Evolutionary conservation across 2,888 invertebrate genomes (phyloP), one percentile per base, ranked within the genome.

Genomic region (Loripinus fragilis): DNA sequence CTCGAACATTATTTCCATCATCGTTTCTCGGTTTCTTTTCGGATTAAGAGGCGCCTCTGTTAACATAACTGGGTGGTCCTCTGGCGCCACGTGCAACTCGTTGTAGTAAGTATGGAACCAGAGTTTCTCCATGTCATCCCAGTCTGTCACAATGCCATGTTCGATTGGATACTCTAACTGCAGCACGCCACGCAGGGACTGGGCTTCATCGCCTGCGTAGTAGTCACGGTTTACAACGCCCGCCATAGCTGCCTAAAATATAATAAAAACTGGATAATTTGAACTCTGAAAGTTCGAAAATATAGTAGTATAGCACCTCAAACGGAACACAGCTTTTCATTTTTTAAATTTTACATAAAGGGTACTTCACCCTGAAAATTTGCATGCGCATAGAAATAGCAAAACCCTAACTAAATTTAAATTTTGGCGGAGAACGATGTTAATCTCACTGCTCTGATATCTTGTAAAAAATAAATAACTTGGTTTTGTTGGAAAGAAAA

Each of bases 1-100:
- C 50, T 85, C 85, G 50, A 85, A 85, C 79, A 84, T 72, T 33
- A 84, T 80, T 68, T 74, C 65, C 72, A 76, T 76, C 84, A 84
- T 84, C 25, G 66, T 76, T 70, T 76, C 76, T 3, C 76, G 45
- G 66, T 77, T 77, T 45, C 48, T n/a, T 66, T 77, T 77, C 10
- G 76, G 76, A 50, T 77, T 77, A 28, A 77, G 30, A 60, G 72
- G 76, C 12, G 76, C 76, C 25, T 77, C 76, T 0, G 72, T 77
- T n/a, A 76, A 42, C 0, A 76, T 66, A 23, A 71, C 64, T 0
- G 76, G 72, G 28, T 45, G 52, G 17, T 72, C 72, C 52, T 72
- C 76, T 0, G 72, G 76, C 20, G 35, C n/a, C 20, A 72, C 72
- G 2, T 72, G 68, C 15, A 72, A 72, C n/a, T 77, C 76, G 60